Evolutionary conservation across 2,113 vertebrate species (phyloP).

Genomic region (Rhinichthys klamathensis): DNA sequence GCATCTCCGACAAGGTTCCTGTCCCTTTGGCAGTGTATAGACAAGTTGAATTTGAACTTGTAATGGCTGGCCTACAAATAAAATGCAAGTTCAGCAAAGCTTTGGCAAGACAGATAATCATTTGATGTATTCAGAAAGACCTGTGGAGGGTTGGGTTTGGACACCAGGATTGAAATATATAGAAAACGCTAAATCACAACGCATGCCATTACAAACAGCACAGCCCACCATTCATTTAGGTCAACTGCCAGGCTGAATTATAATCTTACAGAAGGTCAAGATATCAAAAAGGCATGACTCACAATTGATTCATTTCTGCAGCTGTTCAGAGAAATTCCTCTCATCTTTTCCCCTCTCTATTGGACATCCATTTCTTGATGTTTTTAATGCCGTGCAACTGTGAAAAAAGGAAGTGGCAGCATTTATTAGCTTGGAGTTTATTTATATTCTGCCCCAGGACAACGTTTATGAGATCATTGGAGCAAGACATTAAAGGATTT

Average conservation of each 20-base stretch:
- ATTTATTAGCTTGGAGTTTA: constrained; percentile 73
- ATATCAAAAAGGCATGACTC: constrained; percentile 3
- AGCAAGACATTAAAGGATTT: constrained; percentile 76
- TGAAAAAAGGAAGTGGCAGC: constrained; percentile 63
- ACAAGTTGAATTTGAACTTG: neutral
- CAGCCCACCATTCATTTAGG: constrained; percentile 10
- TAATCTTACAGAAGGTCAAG: constrained; percentile 6
- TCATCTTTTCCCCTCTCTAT: constrained; percentile 54
- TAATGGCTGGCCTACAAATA: constrained; percentile 15
- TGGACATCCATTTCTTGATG: constrained; percentile 61
- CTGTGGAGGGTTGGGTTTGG: constrained; percentile 1
- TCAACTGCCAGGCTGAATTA: constrained; percentile 3
- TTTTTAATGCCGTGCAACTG: constrained; percentile 69
- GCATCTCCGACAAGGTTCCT: neutral
- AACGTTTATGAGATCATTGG: constrained; percentile 75
- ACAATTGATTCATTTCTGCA: neutral
- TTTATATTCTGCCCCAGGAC: constrained; percentile 76
- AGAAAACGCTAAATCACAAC: constrained; percentile 2
- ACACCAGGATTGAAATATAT: constrained; percentile 8
- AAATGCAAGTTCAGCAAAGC: constrained; percentile 29
- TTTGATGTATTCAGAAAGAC: constrained; percentile 10
- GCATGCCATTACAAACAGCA: neutral
- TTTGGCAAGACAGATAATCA: constrained; percentile 4
- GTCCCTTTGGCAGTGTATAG: constrained; percentile 19
- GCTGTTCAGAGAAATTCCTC: constrained; percentile 17